These are phyloP conservation scores for Xylocopa sonorina DNA, from an alignment of 1,140 invertebrate species.

Conservation along the genomic window DNA sequence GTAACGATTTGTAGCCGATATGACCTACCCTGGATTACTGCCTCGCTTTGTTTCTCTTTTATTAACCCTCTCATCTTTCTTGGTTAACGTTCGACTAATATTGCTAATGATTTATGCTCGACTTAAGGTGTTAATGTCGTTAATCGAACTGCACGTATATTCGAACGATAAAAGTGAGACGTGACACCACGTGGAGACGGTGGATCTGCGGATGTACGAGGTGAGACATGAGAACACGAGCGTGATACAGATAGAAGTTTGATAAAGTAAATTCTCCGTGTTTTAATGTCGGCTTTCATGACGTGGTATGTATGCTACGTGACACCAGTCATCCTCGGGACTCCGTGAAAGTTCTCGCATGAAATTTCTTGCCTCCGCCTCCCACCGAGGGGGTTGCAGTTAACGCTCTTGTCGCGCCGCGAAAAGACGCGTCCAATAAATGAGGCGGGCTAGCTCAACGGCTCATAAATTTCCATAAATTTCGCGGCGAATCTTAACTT, in stretches of 20 bases:
- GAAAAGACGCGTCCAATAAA: conserved; percentile 47
- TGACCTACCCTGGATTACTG: no score
- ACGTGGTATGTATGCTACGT: conserved; percentile 26
- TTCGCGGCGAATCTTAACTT: not conserved
- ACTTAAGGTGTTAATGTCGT: no score
- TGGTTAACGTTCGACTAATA: no score
- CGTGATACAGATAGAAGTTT: conserved; percentile 2
- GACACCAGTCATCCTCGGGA: conserved; percentile 38
- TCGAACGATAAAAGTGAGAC: not conserved
- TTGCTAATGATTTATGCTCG: no score
- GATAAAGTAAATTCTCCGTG: conserved; percentile 54
- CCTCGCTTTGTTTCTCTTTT: no score
- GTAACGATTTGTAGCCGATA: conserved; percentile 6
- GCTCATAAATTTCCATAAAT: conserved; percentile 33
- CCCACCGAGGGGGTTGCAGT: conserved; percentile 5
- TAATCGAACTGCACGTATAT: no score
- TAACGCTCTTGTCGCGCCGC: conserved; percentile 22
- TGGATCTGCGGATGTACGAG: conserved; percentile 19
- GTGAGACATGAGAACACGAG: not conserved
- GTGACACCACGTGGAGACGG: no score
- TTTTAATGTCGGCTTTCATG: conserved; percentile 31
- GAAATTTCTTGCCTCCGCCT: conserved; percentile 48
- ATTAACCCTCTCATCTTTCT: no score
- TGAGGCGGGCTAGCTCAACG: not conserved
- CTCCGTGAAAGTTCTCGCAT: conserved; percentile 40